phyloP scores from a whole-genome alignment of 2,113 vertebrate genomes.

The Microtus montanus region DNA sequence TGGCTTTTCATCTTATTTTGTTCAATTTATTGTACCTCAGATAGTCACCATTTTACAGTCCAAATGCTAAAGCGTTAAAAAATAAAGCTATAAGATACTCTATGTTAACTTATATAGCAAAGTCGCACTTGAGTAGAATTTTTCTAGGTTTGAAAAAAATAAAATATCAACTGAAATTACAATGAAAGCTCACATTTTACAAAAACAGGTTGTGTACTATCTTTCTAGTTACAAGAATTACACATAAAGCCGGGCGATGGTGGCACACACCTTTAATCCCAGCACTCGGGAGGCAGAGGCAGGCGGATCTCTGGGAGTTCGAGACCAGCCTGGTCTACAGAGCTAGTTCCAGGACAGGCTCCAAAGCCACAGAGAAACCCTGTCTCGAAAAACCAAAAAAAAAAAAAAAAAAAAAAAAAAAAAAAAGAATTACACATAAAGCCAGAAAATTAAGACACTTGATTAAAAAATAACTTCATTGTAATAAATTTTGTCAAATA shows the following conservation, averaged over 20 bases:
- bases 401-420: no score
- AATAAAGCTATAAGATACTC: not conserved
- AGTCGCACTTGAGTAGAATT: not conserved
- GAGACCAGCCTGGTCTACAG: no score
- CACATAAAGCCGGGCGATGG: not conserved
- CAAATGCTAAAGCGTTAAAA: not conserved
- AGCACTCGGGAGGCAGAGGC: no score
- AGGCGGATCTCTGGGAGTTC: no score
- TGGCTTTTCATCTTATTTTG: constrained; percentile 26
- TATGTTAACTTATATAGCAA: not conserved
- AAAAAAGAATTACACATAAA: not conserved
- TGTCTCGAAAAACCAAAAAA: no score
- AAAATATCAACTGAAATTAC: not conserved
- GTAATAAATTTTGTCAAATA: constrained; percentile 30
- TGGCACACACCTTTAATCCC: no score
- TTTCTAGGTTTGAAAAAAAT: not conserved
- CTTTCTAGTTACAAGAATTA: constrained; percentile 31
- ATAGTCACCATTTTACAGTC: not conserved
- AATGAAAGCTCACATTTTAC: not conserved
- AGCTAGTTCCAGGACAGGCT: no score
- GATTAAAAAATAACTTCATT: not conserved
- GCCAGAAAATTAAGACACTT: not conserved
- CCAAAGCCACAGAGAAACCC: no score
- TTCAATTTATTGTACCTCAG: not conserved
- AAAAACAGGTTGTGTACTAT: not conserved